Evolutionary conservation across 2,888 invertebrate species (phyloP).

Genomic region (Amitus sp.): DNA sequence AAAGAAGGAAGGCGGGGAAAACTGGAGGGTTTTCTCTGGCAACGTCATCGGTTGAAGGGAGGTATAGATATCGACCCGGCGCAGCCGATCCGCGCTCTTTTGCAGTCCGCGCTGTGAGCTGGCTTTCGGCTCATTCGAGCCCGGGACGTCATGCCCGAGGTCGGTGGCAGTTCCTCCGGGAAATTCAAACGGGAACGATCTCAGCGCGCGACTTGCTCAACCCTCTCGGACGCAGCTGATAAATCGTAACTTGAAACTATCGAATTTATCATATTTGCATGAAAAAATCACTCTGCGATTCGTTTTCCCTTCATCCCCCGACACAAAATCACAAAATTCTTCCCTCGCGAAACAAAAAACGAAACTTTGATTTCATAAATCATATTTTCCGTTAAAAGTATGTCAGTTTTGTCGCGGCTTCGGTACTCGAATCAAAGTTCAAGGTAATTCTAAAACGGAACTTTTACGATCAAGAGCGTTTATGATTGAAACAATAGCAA

Average conservation of each 20-base stretch:
- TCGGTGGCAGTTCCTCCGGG: constrained; percentile 55
- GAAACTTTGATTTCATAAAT: no score
- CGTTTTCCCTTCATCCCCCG: neutral
- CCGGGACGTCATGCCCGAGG: constrained; percentile 63
- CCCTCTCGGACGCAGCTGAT: neutral
- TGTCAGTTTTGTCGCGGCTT: neutral
- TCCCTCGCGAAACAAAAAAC: no score
- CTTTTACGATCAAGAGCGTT: no score
- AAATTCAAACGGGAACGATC: constrained; percentile 66
- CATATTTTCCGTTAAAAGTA: neutral
- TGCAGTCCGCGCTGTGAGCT: constrained; percentile 45
- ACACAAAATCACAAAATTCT: no score
- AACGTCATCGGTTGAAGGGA: constrained; percentile 24
- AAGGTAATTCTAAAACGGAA: no score
- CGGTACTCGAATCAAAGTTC: no score
- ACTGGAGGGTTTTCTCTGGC: constrained; percentile 13
- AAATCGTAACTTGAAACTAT: neutral
- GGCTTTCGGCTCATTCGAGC: constrained; percentile 52
- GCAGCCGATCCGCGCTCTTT: constrained; percentile 35
- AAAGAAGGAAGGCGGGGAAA: constrained; percentile 6
- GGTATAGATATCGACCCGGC: constrained; percentile 57
- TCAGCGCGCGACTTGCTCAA: constrained; percentile 43
- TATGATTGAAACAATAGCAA: no score
- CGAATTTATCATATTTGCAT: neutral
- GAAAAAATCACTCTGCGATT: neutral